Evolutionary conservation across 2,797 vertebrate genomes (phyloP).

Genomic region (Mionectes olivaceus): DNA sequence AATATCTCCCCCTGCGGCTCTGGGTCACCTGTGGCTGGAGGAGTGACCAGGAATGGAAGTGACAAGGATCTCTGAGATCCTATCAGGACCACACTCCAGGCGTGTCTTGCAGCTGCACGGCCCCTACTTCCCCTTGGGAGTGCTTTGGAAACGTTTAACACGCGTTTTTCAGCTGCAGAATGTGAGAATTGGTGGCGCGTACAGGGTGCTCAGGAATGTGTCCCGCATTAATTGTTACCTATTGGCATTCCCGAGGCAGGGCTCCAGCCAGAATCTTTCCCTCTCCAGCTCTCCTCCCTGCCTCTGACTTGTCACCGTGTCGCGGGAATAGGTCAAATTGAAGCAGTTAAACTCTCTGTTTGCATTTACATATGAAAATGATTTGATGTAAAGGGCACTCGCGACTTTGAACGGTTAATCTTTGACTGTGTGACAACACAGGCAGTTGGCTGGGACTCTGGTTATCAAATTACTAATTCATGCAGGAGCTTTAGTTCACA

Average conservation of each 20-base stretch:
- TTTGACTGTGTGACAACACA: background rate
- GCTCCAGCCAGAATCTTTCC: background rate
- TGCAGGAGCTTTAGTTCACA: background rate
- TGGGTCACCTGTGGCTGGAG: background rate
- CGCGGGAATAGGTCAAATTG: accelerated
- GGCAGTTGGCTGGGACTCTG: background rate
- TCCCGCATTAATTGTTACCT: background rate
- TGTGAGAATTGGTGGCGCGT: accelerated
- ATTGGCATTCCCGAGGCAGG: accelerated
- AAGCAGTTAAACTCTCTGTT: accelerated
- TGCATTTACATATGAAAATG: background rate
- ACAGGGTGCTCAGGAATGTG: background rate
- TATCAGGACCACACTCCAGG: background rate
- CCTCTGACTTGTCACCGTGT: background rate
- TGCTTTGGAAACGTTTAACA: accelerated
- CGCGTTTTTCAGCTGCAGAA: accelerated
- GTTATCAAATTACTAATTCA: background rate
- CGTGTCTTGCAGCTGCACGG: accelerated
- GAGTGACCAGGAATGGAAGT: background rate
- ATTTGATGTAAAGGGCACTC: background rate
- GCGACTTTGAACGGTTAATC: background rate
- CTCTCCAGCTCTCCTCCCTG: background rate
- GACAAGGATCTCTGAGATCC: background rate
- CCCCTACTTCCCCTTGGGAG: background rate
- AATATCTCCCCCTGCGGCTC: accelerated